Conservation (phyloP, 2,113 vertebrate genomes). For the Mesocricetus auratus region DNA sequence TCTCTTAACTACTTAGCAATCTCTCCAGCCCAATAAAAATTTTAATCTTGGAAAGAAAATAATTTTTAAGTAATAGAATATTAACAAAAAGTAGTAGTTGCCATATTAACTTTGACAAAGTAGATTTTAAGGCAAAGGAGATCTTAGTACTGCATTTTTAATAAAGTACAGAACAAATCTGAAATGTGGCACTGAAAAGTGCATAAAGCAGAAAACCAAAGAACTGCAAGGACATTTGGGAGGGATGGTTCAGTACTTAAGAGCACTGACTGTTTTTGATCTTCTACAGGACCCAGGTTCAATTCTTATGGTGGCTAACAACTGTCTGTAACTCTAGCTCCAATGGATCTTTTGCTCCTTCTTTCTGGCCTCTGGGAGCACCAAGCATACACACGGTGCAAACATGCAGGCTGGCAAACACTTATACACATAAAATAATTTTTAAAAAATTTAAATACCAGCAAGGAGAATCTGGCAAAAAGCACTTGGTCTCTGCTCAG, state of each 20-base stretch:
- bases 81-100: not conserved
- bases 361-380: not conserved
- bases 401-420: not conserved
- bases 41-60: constrained; percentile 9
- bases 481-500: not conserved
- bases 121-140: not conserved
- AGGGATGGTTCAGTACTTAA: not conserved
- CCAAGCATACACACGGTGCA: not conserved
- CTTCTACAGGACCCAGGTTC: not conserved
- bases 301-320: not conserved
- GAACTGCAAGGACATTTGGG: not conserved
- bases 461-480: constrained; percentile 24
- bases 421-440: not conserved
- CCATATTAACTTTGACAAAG: not conserved
- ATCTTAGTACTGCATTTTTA: not conserved
- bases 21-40: not conserved
- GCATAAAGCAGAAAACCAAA: not conserved
- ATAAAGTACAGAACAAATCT: not conserved
- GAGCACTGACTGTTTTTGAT: not conserved
- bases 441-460: not conserved
- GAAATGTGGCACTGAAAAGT: not conserved
- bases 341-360: not conserved
- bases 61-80: not conserved
- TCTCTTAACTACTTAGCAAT: not conserved
- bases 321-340: not conserved